Evolutionary conservation across 2,797 vertebrate species (phyloP), one percentile per base, ranked within the genome.

Genomic region (Kryptopterus vitreolus): DNA sequence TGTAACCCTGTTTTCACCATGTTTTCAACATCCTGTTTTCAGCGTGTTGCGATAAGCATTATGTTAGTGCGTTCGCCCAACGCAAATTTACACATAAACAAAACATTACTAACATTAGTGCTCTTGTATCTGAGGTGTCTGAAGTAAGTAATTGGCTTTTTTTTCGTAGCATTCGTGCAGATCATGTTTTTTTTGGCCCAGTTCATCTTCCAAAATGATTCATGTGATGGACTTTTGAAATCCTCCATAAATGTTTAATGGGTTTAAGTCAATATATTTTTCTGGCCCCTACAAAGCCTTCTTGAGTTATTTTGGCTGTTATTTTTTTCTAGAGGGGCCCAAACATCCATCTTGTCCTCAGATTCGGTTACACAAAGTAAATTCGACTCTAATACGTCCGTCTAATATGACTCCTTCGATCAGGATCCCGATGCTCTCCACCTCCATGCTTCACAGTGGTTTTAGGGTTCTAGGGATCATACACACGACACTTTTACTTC

Each of bases 231-330:
- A 48, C 66, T 69, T 48, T 69, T 24, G 9, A 48, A 29, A 50
- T 48, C 13, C 43, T 48, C 5, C 16, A 69, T 69, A 26, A 69
- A 69, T 69, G 46, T 70, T 50, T 70, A 70, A 50, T 50, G 16
- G 8, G 3, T 50, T 18, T 26, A 33, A 20, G 16, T 50, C 66
- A 50, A 16, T 18, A 69, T 29, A 33, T 29, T 50, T n/a, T 13
- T 2, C n/a, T 10, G 20, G 33, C 16, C 46, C 68, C 29, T 22
- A n/a, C 3, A 11, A 52, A 3, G 18, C 26, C 16, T 24, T 50
- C 66, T 10, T 33, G 66, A 48, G 66, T 50, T 29, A 50, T 50
- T 65, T 62, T 46, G 33, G 62, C 62, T 65, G 16, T 65, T 11
- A n/a, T n/a, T n/a, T n/a, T n/a, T 12, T 15, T 59, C 26, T 59